Evolutionary conservation across 2,113 vertebrate genomes (phyloP).

Genomic region (Microcebus ravelobensis): DNA sequence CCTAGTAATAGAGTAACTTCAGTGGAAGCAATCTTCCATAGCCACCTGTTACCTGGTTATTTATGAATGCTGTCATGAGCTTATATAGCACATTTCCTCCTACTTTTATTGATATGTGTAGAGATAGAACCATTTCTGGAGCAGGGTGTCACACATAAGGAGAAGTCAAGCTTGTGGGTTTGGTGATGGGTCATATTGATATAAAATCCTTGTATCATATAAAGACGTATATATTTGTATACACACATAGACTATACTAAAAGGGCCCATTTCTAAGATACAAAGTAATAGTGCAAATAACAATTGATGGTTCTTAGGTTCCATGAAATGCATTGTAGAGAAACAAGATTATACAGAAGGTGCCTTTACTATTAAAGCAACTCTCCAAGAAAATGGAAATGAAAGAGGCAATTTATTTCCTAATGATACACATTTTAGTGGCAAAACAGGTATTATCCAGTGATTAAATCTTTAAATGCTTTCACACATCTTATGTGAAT

Average conservation of each 20-base stretch:
- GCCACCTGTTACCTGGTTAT: not conserved
- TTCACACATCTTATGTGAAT: not conserved
- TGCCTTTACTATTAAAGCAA: not conserved
- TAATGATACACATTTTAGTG: not conserved
- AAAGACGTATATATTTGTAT: not conserved
- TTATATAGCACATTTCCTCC: not conserved
- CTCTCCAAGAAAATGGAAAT: not conserved
- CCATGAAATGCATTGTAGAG: not conserved
- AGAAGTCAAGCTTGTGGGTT: not conserved
- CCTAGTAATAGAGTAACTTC: not conserved
- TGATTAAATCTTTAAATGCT: slow-evolving; percentile 27
- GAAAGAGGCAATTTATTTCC: not conserved
- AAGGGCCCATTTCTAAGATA: not conserved
- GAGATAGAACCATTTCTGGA: not conserved
- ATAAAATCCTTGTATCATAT: not conserved
- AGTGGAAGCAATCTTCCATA: not conserved
- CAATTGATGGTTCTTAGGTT: not conserved
- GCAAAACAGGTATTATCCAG: not conserved
- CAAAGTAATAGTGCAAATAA: slow-evolving; percentile 2
- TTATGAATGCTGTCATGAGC: not conserved
- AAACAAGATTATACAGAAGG: not conserved
- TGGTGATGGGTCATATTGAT: not conserved
- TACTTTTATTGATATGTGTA: not conserved
- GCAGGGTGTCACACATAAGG: not conserved
- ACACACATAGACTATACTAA: not conserved